Base-by-base conservation (phyloP, 2,113 vertebrate species). In the Aspiorhynchus laticeps region DNA sequence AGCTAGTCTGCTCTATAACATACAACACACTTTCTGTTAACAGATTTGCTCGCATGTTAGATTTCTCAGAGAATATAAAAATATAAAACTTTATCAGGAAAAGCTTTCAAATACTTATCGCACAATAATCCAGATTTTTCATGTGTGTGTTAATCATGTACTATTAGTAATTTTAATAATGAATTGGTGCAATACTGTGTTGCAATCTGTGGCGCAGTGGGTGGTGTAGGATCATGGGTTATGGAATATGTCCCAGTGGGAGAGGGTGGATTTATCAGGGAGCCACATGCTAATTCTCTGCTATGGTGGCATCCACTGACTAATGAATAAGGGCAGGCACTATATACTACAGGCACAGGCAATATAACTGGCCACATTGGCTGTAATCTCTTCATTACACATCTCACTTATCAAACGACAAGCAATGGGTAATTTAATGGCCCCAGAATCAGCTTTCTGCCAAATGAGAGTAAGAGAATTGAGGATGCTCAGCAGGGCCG, bases 291-390 rank as follows among this genome's bases (percentile, higher is more conserved):
- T 82, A 75, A 81, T 84, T 86, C 86, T 19, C 77, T 69, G 71
- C 74, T 76, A 46, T 65, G 67, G 80, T 88, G 78, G 67, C 28
- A 31, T 51, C 41, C 28, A 78, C 43, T 84, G 80, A 80, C 80
- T 88, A 89, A 90, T 90, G 83, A 89, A 87, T 43, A 84, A 43
- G 43, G 88, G 85, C 85, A 89, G 69, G 65, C 86, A 69, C 81
- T 87, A 79, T 87, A 85, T 87, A 86, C 80, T 87, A 87, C 41
- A 87, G 56, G 51, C 56, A n/a, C 74, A 86, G 48, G 43, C 53
- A 69, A 86, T 77, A 84, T 73, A 82, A 80, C 74, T 53, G 69
- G 77, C 85, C 83, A 82, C 86, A 78, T 65, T 86, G 48, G 53
- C 81, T 46, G 43, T 88, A 85, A 88, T 88, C 86, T 88, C 69